These are phyloP conservation scores for Drosophila peninsularis DNA, from an alignment of 2,888 invertebrate species.

Conservation along the genomic window DNA sequence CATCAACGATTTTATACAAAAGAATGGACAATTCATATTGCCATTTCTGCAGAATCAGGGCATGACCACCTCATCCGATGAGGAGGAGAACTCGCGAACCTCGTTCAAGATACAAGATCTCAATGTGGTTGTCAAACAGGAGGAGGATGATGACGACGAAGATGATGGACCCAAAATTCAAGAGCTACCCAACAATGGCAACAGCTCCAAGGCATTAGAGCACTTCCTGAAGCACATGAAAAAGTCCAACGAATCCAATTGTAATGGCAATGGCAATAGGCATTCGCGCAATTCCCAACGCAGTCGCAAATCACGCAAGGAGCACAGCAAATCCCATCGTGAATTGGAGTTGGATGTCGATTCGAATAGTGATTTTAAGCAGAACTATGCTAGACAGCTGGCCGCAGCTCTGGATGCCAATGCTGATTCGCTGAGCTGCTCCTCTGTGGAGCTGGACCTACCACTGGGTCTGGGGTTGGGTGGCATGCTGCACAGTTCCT, in stretches of 20 bases:
- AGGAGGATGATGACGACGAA: conserved; percentile 76
- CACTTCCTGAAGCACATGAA: conserved; percentile 79
- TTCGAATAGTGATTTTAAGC: conserved; percentile 70
- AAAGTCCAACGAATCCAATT: conserved; percentile 75
- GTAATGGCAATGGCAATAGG: conserved; percentile 78
- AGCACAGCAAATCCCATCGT: conserved; percentile 31
- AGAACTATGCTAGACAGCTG: conserved; percentile 68
- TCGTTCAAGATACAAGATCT: conserved; percentile 84
- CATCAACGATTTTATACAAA: conserved; percentile 82
- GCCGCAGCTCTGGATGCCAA: conserved; percentile 47
- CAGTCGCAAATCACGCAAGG: conserved; percentile 75
- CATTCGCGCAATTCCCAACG: conserved; percentile 83
- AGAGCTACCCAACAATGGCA: conserved; percentile 63
- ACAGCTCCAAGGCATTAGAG: conserved; percentile 69
- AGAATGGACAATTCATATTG: conserved; percentile 83
- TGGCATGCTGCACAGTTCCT: conserved; percentile 83
- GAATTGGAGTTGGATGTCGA: conserved; percentile 45
- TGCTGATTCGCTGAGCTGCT: conserved; percentile 81
- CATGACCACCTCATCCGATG: conserved; percentile 84
- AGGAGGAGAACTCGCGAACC: conserved; percentile 82
- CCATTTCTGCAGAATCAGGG: conserved; percentile 84
- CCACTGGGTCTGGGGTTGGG: conserved; percentile 61
- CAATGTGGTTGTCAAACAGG: conserved; percentile 83
- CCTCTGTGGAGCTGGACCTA: conserved; percentile 85
- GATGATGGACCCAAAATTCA: conserved; percentile 72